A percentile compares a stretch with the other conserved stretches of the same genome.
Evolutionary conservation across 2,113 vertebrate genomes (phyloP).

Genomic region (Pampusana beccarii): DNA sequence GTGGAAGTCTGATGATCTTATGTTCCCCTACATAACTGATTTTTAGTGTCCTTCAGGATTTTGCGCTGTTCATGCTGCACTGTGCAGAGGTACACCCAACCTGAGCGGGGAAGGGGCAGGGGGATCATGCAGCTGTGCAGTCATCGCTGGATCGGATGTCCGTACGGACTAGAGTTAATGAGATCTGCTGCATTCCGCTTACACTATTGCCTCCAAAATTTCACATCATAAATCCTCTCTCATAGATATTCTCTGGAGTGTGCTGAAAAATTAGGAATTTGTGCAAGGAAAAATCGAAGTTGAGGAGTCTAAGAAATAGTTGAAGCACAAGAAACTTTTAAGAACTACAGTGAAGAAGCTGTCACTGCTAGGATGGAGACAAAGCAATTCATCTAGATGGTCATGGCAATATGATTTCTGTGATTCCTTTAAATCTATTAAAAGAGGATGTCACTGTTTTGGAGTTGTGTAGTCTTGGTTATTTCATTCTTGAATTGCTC

Average conservation of each 20-base stretch:
- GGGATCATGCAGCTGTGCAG: not conserved
- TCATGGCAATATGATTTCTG: not conserved
- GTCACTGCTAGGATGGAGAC: not conserved
- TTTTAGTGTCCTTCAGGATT: not conserved
- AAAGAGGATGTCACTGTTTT: not conserved
- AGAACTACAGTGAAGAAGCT: not conserved
- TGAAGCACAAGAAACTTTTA: not conserved
- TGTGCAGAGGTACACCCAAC: not conserved
- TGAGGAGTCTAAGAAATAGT: not conserved
- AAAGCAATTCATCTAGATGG: not conserved
- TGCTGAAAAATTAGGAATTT: not conserved
- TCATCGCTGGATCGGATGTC: not conserved
- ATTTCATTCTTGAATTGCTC: not conserved
- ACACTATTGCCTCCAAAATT: not conserved
- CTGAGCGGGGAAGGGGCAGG: not conserved
- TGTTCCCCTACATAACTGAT: accelerated
- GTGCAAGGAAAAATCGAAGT: not conserved
- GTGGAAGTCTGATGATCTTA: not conserved
- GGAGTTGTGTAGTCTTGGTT: not conserved
- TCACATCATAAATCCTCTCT: not conserved
- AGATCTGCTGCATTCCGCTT: not conserved
- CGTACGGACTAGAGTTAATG: not conserved
- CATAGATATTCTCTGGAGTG: not conserved
- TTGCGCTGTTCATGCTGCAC: not conserved
- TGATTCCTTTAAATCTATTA: not conserved